Evolutionary conservation across 2,888 invertebrate genomes (phyloP), one percentile per base, ranked within the genome.

Genomic region (Xanthorhoe spadicearia): DNA sequence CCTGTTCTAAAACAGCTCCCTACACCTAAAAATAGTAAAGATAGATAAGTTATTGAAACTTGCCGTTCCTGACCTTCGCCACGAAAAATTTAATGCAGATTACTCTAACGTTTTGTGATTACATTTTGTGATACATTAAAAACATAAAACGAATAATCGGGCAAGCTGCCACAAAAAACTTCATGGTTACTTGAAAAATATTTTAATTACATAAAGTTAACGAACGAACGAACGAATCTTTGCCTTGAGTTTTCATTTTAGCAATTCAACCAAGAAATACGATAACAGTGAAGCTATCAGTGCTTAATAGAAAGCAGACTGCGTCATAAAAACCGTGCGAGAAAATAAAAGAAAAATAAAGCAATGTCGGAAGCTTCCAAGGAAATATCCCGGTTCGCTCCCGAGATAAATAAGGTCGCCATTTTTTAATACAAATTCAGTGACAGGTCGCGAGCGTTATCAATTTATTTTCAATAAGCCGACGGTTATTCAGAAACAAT

Each of bases 381-480:
- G 38, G 10, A 38, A 28, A 28, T 2, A 10, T 38, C 10, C 38
- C 38, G 8, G 8, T 10, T 28, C 28, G 28, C 13, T 23, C 10
- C 13, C 0, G 50, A 50, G 23, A 50, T 23, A 50, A 17, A 17
- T 15, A 49, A 8, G 17, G 15, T 8, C 17, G 13, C 50, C 50
- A 13, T 23, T n/a, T 50, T 50, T 50, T 23, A 50, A 50, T 50
- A 50, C 50, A 50, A 50, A 18, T 50, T 2, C 19, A 13, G 19
- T 13, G 50, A 50, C 50, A 49, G 49, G 19, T 50, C 50, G 23
- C 50, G 48, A 48, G 17, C 48, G 23, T 19, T 50, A 50, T 50
- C 50, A 50, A 50, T 50, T 50, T 50, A 23, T 50, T 50, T 46
- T 50, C 50, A 50, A 50, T 50, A 50, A 50, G 50, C 50, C 13